Percentiles rank a stretch among this genome's conserved stretches.
Evolutionary conservation across 2,113 vertebrate genomes (phyloP).

Genomic region (Rattus rattus): DNA sequence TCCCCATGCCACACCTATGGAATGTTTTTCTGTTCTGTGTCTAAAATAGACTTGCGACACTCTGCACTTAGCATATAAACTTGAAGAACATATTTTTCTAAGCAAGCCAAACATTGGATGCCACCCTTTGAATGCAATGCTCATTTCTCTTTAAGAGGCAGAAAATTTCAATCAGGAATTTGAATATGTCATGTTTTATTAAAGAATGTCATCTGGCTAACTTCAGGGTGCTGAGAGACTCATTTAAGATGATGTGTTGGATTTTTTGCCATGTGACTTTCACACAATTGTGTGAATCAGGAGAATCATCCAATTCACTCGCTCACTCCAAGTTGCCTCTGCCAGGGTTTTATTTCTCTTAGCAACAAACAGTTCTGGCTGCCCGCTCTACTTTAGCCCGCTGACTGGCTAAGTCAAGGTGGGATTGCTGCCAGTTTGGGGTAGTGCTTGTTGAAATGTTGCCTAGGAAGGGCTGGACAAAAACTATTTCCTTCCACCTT

Average conservation of each 20-base stretch:
- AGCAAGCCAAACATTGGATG: constrained; percentile 27
- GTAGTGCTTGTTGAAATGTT: neutral
- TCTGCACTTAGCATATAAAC: constrained; percentile 37
- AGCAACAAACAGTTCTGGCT: neutral
- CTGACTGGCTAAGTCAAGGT: neutral
- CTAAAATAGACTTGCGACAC: constrained; percentile 6
- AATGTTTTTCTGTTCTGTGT: neutral
- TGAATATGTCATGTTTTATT: constrained; percentile 16
- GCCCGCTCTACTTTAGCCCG: neutral
- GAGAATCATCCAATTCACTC: neutral
- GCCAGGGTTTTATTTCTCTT: constrained; percentile 41
- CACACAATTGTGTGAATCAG: constrained; percentile 23
- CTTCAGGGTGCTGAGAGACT: constrained; percentile 40
- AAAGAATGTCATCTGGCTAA: constrained; percentile 47
- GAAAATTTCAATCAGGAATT: constrained; percentile 39
- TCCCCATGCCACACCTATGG: neutral
- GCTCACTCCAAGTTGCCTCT: constrained; percentile 16
- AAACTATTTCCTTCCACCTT: neutral
- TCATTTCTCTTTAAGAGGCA: constrained; percentile 35
- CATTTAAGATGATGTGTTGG: constrained; percentile 22
- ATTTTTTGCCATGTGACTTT: constrained; percentile 14
- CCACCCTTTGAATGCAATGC: constrained; percentile 11
- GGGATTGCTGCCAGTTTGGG: neutral
- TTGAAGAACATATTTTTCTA: constrained; percentile 22
- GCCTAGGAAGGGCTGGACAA: neutral